phyloP scores from a whole-genome alignment of 2,797 vertebrate species.

The Lepilemur ruficaudatus region DNA sequence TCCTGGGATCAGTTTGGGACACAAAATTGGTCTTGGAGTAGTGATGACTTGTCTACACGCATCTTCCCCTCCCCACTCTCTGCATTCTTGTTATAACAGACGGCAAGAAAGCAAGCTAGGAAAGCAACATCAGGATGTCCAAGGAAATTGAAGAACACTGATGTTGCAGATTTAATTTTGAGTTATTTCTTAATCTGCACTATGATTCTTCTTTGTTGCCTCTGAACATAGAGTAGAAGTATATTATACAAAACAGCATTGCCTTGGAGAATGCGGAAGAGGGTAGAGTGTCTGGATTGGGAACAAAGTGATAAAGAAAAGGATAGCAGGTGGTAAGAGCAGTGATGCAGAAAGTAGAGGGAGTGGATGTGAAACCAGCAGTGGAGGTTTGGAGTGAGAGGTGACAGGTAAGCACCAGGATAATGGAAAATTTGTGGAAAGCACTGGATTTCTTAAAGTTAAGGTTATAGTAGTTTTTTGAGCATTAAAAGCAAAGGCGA shows the following conservation, averaged over 20 bases:
- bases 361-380: not conserved
- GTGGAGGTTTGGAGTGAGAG: not conserved
- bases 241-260: not conserved
- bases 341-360: not conserved
- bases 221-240: not conserved
- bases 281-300: not conserved
- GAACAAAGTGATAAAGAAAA: not conserved
- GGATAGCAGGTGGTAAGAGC: not conserved
- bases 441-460: not conserved
- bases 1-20: not conserved
- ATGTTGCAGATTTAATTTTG: not conserved
- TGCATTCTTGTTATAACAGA: not conserved
- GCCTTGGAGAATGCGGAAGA: not conserved
- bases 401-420: not conserved
- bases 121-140: not conserved
- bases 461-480: not conserved
- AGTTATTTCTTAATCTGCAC: not conserved
- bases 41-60: not conserved
- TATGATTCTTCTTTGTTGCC: not conserved
- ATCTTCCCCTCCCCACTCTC: not conserved
- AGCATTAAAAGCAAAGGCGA: not conserved
- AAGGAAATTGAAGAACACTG: not conserved
- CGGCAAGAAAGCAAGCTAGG: not conserved
- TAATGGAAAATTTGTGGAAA: not conserved
- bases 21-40: not conserved